phyloP scores from a whole-genome alignment of 2,113 vertebrate species.

The Pedionomus torquatus region DNA sequence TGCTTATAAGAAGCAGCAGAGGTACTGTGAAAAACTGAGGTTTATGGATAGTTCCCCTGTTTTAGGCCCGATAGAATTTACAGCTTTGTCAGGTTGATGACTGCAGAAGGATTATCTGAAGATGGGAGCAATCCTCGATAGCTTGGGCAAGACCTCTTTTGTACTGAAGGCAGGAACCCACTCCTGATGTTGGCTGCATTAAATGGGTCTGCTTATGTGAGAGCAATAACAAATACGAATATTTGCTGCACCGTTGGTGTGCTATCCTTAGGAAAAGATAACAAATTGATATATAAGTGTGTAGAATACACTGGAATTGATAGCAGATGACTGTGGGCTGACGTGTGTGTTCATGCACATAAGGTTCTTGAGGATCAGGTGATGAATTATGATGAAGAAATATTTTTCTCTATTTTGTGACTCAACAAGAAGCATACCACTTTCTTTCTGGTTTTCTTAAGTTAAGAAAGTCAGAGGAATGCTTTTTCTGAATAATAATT shows the following conservation, averaged over 20 bases:
- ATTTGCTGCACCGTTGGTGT: not conserved
- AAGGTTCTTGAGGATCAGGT: accelerated
- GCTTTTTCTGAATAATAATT: not conserved
- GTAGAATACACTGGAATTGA: not conserved
- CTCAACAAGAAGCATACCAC: not conserved
- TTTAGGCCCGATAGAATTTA: not conserved
- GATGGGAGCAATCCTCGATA: accelerated
- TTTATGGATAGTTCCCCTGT: not conserved
- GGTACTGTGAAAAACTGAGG: not conserved
- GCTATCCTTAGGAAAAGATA: not conserved
- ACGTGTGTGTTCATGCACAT: not conserved
- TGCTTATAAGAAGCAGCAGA: not conserved
- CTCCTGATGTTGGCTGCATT: accelerated
- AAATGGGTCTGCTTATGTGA: not conserved
- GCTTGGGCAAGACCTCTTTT: not conserved
- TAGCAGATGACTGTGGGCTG: not conserved
- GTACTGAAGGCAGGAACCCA: not conserved
- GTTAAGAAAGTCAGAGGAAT: not conserved
- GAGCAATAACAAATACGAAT: not conserved
- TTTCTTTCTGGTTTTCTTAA: not conserved
- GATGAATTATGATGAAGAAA: not conserved
- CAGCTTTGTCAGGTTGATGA: not conserved
- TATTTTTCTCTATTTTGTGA: not conserved
- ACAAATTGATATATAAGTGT: not conserved
- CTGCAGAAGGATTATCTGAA: not conserved